Conservation (phyloP, 2,113 vertebrate genomes). For the Mellivora capensis region DNA sequence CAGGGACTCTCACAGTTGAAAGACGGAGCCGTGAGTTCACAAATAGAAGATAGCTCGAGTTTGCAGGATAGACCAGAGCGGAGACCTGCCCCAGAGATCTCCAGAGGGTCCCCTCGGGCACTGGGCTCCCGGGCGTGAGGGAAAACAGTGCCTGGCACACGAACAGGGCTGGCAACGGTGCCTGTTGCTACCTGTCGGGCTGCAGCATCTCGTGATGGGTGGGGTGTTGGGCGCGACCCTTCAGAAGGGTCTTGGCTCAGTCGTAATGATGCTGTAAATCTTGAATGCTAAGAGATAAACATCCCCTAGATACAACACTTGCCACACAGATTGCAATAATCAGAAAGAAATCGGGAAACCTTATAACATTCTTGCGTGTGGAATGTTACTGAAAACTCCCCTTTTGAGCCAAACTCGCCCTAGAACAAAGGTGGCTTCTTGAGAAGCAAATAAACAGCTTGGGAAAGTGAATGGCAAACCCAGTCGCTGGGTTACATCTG, state of each 20-base stretch:
- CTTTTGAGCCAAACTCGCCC: background rate
- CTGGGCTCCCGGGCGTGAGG: background rate
- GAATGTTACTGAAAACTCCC: background rate
- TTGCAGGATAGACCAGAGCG: background rate
- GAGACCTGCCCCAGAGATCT: background rate
- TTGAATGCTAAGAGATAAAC: background rate
- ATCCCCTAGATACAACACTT: background rate
- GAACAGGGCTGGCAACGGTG: background rate
- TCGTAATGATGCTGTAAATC: background rate
- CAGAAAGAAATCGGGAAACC: background rate
- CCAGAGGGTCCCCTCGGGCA: background rate
- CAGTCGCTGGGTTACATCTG: background rate
- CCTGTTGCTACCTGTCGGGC: background rate
- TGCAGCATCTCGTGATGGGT: background rate
- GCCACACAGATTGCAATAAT: background rate
- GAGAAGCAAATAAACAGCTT: slow-evolving; percentile 4
- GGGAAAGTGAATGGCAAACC: background rate
- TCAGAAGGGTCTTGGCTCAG: background rate
- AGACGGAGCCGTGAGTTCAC: background rate
- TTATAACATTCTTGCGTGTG: background rate
- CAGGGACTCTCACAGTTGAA: background rate
- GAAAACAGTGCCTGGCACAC: background rate
- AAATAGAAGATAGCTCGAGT: background rate
- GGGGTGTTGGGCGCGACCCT: background rate
- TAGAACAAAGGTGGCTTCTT: background rate